These are phyloP conservation scores for Eupithecia pulchellata DNA, from an alignment of 2,888 invertebrate genomes.

Conservation along the genomic window DNA sequence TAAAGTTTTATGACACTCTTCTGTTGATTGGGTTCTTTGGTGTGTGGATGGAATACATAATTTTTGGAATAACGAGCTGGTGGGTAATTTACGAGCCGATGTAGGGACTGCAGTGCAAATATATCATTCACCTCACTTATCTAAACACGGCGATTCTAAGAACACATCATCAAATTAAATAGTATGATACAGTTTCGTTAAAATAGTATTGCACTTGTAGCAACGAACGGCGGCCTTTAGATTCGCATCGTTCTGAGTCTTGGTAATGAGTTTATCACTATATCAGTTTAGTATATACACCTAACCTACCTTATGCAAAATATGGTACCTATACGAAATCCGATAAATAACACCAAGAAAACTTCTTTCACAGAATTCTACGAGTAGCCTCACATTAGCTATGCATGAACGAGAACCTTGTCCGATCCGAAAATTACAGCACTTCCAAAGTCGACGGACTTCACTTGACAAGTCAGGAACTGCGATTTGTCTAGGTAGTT, in stretches of 20 bases:
- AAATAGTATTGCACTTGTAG: too few relatives aligned
- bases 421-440: slow-evolving; percentile 30
- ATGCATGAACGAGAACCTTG: neutral
- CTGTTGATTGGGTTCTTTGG: slow-evolving; percentile 39
- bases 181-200: too few relatives aligned
- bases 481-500: slow-evolving; percentile 49
- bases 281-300: too few relatives aligned
- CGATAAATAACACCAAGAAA: neutral
- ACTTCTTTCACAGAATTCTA: neutral
- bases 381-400: neutral
- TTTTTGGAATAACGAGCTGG: neutral
- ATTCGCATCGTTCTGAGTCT: neutral
- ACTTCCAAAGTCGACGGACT: slow-evolving; percentile 34
- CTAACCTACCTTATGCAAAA: neutral
- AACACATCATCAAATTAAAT: too few relatives aligned
- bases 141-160: too few relatives aligned
- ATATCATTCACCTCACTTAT: too few relatives aligned
- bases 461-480: slow-evolving; percentile 44
- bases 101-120: too few relatives aligned
- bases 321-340: neutral
- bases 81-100: too few relatives aligned
- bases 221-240: neutral
- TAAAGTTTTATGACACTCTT: slow-evolving; percentile 39
- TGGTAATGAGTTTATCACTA: neutral
- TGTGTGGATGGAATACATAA: neutral